A percentile compares a stretch with the other conserved stretches of the same genome.
Evolutionary conservation across 2,888 invertebrate genomes (phyloP).

Genomic region (Cheilosia pagana): DNA sequence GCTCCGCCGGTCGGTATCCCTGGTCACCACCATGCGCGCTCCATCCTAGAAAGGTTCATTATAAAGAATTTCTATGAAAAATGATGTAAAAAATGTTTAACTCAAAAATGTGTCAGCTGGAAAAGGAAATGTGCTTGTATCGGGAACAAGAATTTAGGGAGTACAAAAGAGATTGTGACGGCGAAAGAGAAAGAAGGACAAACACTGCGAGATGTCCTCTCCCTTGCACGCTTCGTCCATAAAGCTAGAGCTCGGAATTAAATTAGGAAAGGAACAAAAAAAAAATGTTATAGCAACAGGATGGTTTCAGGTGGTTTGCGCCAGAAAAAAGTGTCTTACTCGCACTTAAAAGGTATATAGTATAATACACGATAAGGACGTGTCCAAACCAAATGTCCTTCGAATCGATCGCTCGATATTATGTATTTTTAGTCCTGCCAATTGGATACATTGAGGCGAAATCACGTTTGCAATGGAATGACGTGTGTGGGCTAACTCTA

Average conservation of each 20-base stretch:
- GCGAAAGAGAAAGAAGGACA: constrained; percentile 1
- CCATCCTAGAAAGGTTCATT: constrained; percentile 32
- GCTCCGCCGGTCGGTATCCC: constrained; percentile 22
- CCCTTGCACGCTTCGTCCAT: constrained; percentile 8
- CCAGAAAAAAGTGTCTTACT: constrained; percentile 13
- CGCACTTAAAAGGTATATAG: constrained; percentile 16
- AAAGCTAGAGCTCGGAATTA: constrained; percentile 10
- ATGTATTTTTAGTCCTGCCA: constrained; percentile 3
- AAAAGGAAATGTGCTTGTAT: constrained; percentile 46
- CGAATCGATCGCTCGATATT: neutral
- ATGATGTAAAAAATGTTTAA: constrained; percentile 41
- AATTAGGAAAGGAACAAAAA: constrained; percentile 2
- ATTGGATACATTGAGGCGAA: constrained; percentile 48
- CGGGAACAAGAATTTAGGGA: constrained; percentile 21
- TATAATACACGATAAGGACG: neutral
- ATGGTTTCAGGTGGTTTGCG: neutral
- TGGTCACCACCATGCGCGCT: neutral
- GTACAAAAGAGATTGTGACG: constrained; percentile 25
- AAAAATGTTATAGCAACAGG: constrained; percentile 26
- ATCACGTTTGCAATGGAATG: constrained; percentile 38
- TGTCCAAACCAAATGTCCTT: constrained; percentile 22
- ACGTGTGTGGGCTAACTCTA: neutral
- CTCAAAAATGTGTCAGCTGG: constrained; percentile 54
- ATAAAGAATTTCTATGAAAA: constrained; percentile 35
- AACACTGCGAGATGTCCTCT: neutral